phyloP scores from a whole-genome alignment of 2,113 vertebrate genomes.

The Psammodynastes pulverulentus region DNA sequence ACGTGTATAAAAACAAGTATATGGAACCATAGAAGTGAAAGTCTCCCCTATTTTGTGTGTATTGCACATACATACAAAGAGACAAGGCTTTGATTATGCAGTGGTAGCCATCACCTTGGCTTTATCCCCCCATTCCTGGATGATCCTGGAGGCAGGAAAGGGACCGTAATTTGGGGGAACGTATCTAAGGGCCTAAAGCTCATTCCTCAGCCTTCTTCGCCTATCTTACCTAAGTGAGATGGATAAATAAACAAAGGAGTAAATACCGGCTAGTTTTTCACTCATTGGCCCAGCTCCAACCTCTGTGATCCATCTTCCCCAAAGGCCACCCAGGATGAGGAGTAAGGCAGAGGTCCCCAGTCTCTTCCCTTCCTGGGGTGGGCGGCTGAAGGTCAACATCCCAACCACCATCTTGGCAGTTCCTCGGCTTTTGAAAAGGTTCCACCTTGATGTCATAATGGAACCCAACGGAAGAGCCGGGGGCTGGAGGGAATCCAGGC shows the following conservation, averaged over 20 bases:
- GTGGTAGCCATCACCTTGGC: background rate
- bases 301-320: background rate
- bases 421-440: background rate
- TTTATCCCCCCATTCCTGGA: background rate
- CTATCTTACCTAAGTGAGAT: background rate
- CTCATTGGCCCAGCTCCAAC: background rate
- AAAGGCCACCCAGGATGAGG: background rate
- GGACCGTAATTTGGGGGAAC: background rate
- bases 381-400: background rate
- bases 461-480: background rate
- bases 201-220: background rate
- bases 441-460: slow-evolving; percentile 4
- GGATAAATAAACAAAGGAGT: no score
- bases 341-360: background rate
- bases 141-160: background rate
- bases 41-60: background rate
- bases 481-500: background rate
- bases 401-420: background rate
- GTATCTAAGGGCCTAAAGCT: background rate
- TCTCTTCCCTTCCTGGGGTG: background rate
- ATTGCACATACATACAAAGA: background rate
- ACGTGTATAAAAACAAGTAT: background rate
- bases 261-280: background rate
- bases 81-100: background rate
- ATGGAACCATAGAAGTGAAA: background rate